Evolutionary conservation across 2,888 invertebrate genomes (phyloP).

Genomic region (Quadroppia sp.): DNA sequence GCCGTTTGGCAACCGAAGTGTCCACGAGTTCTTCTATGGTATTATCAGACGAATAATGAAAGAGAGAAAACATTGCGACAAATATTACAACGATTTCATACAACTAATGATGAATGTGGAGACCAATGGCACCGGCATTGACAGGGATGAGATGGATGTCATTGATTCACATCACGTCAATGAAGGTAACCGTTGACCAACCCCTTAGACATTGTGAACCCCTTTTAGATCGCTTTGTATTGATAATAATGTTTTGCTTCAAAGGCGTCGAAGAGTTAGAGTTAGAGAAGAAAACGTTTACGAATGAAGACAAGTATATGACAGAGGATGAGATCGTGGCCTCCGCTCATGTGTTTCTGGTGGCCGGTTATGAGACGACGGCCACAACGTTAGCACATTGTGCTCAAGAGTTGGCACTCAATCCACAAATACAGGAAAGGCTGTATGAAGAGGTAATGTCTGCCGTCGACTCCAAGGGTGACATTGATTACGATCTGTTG

Average conservation of each 20-base stretch:
- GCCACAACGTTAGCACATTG: constrained; percentile 51
- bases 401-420: constrained; percentile 25
- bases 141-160: background rate
- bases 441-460: constrained; percentile 49
- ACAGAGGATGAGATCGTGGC: constrained; percentile 19
- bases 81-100: constrained; percentile 59
- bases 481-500: constrained; percentile 26
- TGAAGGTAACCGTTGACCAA: background rate
- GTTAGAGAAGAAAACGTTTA: no score
- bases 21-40: constrained; percentile 56
- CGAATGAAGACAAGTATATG: no score
- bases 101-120: constrained; percentile 58
- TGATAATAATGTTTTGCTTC: no score
- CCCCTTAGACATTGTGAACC: no score
- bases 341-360: constrained; percentile 60
- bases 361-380: constrained; percentile 64
- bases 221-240: no score
- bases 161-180: background rate
- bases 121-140: background rate
- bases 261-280: no score
- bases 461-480: constrained; percentile 1
- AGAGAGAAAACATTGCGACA: constrained; percentile 56
- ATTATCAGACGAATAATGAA: constrained; percentile 57
- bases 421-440: constrained; percentile 23
- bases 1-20: constrained; percentile 50